These are phyloP conservation scores for Botia kubotai DNA, from an alignment of 2,797 vertebrate species.

Conservation along the genomic window DNA sequence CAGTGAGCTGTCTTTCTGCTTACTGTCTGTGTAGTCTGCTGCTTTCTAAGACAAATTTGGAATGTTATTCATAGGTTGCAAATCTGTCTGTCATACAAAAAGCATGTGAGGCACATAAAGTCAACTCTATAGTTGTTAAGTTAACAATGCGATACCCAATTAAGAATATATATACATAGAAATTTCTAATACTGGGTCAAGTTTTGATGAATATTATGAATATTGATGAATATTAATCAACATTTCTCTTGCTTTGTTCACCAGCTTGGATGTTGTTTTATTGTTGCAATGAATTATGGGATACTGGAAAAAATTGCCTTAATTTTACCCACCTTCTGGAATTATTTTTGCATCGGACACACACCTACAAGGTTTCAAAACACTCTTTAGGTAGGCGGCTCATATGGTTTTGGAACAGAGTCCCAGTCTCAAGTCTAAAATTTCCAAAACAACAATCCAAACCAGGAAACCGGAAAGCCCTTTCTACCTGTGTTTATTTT, in stretches of 20 bases:
- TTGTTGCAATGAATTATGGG: too few species aligned
- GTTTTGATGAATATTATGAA: too few species aligned
- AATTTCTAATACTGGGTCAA: too few species aligned
- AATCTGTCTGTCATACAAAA: too few species aligned
- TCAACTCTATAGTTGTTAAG: too few species aligned
- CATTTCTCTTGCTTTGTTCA: neutral
- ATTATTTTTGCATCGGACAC: too few species aligned
- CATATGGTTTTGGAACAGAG: neutral
- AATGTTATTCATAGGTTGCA: too few species aligned
- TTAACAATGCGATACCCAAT: too few species aligned
- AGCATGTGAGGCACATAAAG: too few species aligned
- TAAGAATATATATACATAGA: neutral
- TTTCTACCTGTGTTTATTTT: conserved; percentile 9
- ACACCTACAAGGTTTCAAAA: neutral
- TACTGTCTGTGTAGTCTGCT: conserved; percentile 7
- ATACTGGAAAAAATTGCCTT: too few species aligned
- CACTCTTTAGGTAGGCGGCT: neutral
- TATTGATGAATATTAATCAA: neutral
- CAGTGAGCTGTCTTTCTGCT: conserved; percentile 12
- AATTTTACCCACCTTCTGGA: too few species aligned
- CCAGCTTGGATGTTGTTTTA: too few species aligned
- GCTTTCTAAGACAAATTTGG: conserved; percentile 16
- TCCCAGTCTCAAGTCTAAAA: neutral
- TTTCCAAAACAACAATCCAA: neutral
- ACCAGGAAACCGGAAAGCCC: neutral